A percentile compares a stretch with the other conserved stretches of the same genome.
Conservation (phyloP, 2,888 invertebrate species). For the Himalopsyche anomala region DNA sequence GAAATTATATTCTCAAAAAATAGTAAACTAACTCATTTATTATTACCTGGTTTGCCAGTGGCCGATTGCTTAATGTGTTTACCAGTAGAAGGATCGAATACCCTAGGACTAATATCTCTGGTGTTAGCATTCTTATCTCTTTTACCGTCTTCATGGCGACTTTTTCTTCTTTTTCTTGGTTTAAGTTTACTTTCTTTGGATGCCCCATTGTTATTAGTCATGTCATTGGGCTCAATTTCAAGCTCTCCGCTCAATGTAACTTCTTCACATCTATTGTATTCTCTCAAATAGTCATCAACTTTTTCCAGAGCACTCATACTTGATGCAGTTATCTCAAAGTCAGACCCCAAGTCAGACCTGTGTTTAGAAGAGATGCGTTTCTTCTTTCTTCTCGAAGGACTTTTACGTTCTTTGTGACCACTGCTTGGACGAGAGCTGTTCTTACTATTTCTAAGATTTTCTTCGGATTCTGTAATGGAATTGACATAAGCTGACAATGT, state of each 20-base stretch:
- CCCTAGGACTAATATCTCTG: conserved; percentile 74
- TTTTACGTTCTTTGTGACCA: conserved; percentile 75
- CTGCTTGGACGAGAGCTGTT: conserved; percentile 73
- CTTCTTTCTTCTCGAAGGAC: conserved; percentile 75
- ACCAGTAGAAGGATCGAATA: conserved; percentile 71
- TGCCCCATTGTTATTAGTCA: conserved; percentile 74
- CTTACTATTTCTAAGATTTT: conserved; percentile 72
- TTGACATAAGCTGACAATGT: conserved; percentile 76
- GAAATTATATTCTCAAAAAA: too few species aligned
- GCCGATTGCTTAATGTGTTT: conserved; percentile 69
- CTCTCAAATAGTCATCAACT: conserved; percentile 76
- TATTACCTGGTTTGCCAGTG: conserved; percentile 71
- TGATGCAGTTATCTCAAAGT: conserved; percentile 76
- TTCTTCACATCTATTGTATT: conserved; percentile 76
- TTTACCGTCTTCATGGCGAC: conserved; percentile 72
- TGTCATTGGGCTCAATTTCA: conserved; percentile 75
- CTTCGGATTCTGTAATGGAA: conserved; percentile 75
- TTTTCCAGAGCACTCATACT: conserved; percentile 76
- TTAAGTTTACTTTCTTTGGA: conserved; percentile 73
- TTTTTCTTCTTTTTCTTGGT: conserved; percentile 73
- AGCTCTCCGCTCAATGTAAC: conserved; percentile 75
- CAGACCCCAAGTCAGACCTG: conserved; percentile 71
- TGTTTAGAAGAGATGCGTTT: conserved; percentile 75
- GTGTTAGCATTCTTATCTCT: conserved; percentile 72
- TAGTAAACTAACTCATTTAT: too few species aligned